A percentile compares a stretch with the other conserved stretches of the same genome.
phyloP scores from a whole-genome alignment of 2,797 vertebrate species.

The Chanos chanos region DNA sequence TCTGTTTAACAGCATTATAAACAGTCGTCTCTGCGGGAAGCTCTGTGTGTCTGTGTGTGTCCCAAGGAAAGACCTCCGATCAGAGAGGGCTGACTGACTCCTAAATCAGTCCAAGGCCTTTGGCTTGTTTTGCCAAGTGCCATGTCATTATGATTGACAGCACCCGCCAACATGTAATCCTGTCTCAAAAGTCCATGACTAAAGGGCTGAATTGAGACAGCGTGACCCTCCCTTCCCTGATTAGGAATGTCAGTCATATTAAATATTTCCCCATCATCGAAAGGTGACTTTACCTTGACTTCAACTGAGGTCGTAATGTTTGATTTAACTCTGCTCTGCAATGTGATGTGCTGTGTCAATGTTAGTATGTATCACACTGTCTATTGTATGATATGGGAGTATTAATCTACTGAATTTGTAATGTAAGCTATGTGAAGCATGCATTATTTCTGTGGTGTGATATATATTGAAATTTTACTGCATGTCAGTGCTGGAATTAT shows the following conservation, averaged over 20 bases:
- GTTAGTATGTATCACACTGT: too few species aligned
- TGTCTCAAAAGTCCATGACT: constrained; percentile 33
- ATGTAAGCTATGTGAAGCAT: too few species aligned
- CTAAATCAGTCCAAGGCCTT: constrained; percentile 5
- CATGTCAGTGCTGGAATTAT: too few species aligned
- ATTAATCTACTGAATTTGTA: too few species aligned
- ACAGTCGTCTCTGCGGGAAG: too few species aligned
- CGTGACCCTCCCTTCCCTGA: constrained; percentile 33
- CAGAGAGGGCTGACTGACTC: constrained; percentile 6
- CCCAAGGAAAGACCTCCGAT: neutral
- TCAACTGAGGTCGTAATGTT: too few species aligned
- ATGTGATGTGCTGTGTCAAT: too few species aligned
- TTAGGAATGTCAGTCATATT: constrained; percentile 24
- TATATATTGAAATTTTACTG: too few species aligned
- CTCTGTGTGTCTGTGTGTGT: neutral
- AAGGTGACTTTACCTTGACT: constrained; percentile 32
- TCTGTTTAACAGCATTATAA: too few species aligned
- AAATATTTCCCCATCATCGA: constrained; percentile 28
- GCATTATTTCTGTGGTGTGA: too few species aligned
- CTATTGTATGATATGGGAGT: too few species aligned
- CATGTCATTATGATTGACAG: constrained; percentile 29
- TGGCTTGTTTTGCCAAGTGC: neutral
- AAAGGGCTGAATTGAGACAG: constrained; percentile 23
- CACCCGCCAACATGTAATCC: constrained; percentile 22
- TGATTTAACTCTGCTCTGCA: too few species aligned